Evolutionary conservation across 2,888 invertebrate species (phyloP).

Genomic region (Meta bourneti): DNA sequence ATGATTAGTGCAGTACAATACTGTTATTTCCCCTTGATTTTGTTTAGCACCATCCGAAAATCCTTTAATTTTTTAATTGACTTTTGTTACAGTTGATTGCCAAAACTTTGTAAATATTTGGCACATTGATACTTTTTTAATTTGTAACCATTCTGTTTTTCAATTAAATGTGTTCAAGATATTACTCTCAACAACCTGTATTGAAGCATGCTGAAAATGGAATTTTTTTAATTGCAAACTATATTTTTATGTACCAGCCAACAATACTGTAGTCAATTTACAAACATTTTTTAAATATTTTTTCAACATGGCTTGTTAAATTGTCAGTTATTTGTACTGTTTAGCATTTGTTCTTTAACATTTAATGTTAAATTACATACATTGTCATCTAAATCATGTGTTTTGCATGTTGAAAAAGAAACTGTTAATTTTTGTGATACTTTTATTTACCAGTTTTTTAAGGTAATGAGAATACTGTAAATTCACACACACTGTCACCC

Average conservation of each 20-base stretch:
- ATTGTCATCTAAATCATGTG: neutral
- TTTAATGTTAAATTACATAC: too few relatives aligned
- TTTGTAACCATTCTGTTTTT: neutral
- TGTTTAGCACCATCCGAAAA: neutral
- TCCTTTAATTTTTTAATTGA: neutral
- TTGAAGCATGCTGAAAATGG: too few relatives aligned
- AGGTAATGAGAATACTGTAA: constrained; percentile 28
- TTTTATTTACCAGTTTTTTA: constrained; percentile 23
- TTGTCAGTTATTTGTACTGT: too few relatives aligned
- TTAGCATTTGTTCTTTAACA: too few relatives aligned
- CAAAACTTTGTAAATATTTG: neutral
- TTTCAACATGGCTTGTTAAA: too few relatives aligned
- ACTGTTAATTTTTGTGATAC: constrained; percentile 10
- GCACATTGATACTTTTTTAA: neutral
- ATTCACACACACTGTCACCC: constrained; percentile 36
- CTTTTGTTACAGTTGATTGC: neutral
- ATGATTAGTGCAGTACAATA: neutral
- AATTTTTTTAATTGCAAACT: too few relatives aligned
- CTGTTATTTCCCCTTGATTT: neutral
- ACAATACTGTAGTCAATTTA: too few relatives aligned
- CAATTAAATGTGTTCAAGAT: neutral
- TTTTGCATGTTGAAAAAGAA: neutral
- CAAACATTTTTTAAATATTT: too few relatives aligned
- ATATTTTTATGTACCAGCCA: too few relatives aligned
- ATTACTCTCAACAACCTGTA: neutral